Conservation (phyloP, 2,113 vertebrate species). For the Aplodontia rufa region DNA sequence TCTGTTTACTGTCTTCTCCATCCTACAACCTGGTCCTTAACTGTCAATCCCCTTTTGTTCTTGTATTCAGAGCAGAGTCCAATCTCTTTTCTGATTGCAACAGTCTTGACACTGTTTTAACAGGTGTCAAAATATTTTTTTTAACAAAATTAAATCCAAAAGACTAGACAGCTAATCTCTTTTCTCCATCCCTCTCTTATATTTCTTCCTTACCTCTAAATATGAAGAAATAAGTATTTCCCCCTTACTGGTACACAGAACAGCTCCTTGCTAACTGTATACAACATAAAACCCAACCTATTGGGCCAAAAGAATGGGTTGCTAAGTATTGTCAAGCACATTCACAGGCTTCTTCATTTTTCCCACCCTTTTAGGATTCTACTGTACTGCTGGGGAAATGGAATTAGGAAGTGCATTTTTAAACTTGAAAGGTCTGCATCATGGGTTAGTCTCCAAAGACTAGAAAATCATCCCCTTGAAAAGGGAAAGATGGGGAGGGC, state of each 20-base stretch:
- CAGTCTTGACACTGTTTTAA: neutral
- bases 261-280: neutral
- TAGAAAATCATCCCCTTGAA: slow-evolving; percentile 42
- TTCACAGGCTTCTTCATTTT: slow-evolving; percentile 33
- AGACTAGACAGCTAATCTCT: neutral
- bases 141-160: neutral
- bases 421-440: slow-evolving; percentile 40
- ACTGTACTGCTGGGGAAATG: slow-evolving; percentile 25
- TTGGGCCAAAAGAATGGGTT: slow-evolving; percentile 27
- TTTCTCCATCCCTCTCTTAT: neutral
- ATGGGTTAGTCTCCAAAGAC: slow-evolving; percentile 23
- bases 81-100: neutral
- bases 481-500: neutral
- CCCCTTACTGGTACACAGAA: neutral
- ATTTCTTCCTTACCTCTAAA: slow-evolving; percentile 30
- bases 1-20: accelerated
- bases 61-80: neutral
- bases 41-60: neutral
- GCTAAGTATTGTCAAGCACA: neutral
- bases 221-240: neutral
- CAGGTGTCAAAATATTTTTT: neutral
- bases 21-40: neutral
- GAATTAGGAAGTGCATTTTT: slow-evolving; percentile 45
- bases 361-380: slow-evolving; percentile 14
- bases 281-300: neutral